Base-by-base conservation (phyloP, 1,140 invertebrate genomes). In the Limonius californicus region DNA sequence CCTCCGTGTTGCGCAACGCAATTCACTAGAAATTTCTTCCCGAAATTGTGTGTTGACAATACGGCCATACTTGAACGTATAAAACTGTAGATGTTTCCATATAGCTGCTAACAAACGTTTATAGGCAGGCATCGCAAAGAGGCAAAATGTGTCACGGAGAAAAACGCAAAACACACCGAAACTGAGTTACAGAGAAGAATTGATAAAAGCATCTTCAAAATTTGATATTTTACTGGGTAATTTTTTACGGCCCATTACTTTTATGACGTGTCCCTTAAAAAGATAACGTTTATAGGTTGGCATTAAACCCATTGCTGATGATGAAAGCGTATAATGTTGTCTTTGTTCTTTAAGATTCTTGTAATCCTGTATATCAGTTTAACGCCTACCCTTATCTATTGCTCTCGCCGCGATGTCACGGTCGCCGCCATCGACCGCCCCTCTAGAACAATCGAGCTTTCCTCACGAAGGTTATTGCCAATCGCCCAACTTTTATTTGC, bases 121-220 rank as follows among this genome's bases (percentile, higher is more conserved):
- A 27, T 27, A 27, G 23, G 23, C 23, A 27, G 23, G 23, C 3
- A 3, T 27, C 23, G 23, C 23, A 9, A 9, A 27, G 23, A 27
- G 23, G 23, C 23, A 9, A 27, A 27, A 27, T 27, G 23, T 27
- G 23, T 3, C 23, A 27, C 23, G 9, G 23, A 27, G 20, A 21
- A 19, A 50, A 18, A 50, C 45, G 45, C n/a, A 50, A 50, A 18
- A 50, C 20, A 50, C n/a, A 19, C 8, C 14, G 14, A 50, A 18
- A 50, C 14, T 7, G 19, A 50, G 15, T 18, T 7, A 21, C 3
- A 50, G 9, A 50, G 45, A 19, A 18, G 14, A 50, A 50, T 11
- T 50, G 45, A 50, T 50, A 50, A 50, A 50, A 50, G 45, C 45
- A 50, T 50, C 45, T 18, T 50, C 45, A 50, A 50, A 50, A 19